These are phyloP conservation scores for Drosophila punjabiensis DNA, from an alignment of 1,140 invertebrate genomes.

Conservation along the genomic window DNA sequence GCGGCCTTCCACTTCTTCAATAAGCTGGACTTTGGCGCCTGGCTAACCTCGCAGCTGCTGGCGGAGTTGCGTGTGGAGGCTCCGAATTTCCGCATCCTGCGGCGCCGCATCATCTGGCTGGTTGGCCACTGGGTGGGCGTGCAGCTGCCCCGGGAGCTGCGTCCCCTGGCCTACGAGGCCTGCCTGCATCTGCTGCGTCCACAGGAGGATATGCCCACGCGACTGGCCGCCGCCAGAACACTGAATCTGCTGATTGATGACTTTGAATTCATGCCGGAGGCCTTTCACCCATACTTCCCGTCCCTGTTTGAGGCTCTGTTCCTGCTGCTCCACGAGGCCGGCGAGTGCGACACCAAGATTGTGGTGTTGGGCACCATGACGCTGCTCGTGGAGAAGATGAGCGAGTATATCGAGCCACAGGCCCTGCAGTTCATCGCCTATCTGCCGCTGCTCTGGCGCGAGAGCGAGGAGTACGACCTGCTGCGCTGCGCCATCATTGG, in stretches of 20 bases:
- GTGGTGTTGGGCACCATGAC: slow-evolving; percentile 95
- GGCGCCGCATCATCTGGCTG: slow-evolving; percentile 95
- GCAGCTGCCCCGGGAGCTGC: slow-evolving; percentile 91
- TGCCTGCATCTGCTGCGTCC: slow-evolving; percentile 90
- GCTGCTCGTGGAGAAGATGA: slow-evolving; percentile 95
- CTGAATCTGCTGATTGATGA: slow-evolving; percentile 94
- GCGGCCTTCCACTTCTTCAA: slow-evolving; percentile 97
- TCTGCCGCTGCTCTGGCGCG: slow-evolving; percentile 94
- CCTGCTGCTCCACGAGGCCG: slow-evolving; percentile 93
- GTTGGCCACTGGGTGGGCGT: slow-evolving; percentile 95
- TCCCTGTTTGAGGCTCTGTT: slow-evolving; percentile 92
- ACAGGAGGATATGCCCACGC: slow-evolving; percentile 93
- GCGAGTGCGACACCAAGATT: slow-evolving; percentile 98
- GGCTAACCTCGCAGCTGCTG: slow-evolving; percentile 94
- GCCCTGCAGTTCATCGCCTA: slow-evolving; percentile 91
- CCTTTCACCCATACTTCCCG: slow-evolving; percentile 93
- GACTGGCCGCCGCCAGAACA: slow-evolving; percentile 91
- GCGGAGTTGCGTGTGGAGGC: slow-evolving; percentile 93
- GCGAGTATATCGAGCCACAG: slow-evolving; percentile 89
- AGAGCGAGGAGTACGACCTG: slow-evolving; percentile 95
- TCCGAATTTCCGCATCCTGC: slow-evolving; percentile 94
- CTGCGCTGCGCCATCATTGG: slow-evolving; percentile 96
- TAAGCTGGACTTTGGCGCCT: slow-evolving; percentile 96
- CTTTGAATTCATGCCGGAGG: slow-evolving; percentile 95
- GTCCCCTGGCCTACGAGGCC: slow-evolving; percentile 93